phyloP scores from a whole-genome alignment of 2,113 vertebrate species.

The Aspidoscelis tigris region DNA sequence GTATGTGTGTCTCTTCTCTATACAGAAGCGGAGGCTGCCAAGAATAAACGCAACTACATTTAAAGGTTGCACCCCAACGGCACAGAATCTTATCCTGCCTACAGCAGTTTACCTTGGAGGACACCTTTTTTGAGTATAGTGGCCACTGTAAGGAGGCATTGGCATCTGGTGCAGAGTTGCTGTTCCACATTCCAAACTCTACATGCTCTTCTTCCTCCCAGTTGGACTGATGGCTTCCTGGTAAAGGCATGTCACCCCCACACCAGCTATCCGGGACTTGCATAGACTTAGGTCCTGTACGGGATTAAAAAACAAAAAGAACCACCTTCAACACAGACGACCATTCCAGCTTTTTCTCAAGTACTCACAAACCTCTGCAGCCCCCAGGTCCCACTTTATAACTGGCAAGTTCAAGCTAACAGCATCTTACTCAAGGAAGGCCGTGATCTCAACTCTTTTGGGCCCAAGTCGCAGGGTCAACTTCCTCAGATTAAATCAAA shows the following conservation, averaged over 20 bases:
- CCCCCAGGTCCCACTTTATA: not conserved
- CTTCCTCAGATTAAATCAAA: not conserved
- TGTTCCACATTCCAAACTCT: conserved; percentile 98
- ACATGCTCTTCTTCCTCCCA: conserved; percentile 96
- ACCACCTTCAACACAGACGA: not conserved
- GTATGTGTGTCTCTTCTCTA: no score
- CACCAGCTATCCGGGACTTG: conserved; percentile 89
- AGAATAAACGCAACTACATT: not conserved
- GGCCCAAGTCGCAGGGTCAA: not conserved
- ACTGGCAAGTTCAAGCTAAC: not conserved
- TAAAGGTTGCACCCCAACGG: no score
- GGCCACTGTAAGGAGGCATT: conserved; percentile 90
- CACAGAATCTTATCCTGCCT: no score
- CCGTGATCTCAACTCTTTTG: not conserved
- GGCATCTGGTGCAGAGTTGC: conserved; percentile 86
- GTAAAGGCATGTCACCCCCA: conserved; percentile 84
- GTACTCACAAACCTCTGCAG: no score
- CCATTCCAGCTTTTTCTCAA: no score
- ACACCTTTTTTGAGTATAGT: conserved; percentile 89
- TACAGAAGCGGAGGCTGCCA: no score
- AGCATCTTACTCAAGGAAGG: not conserved
- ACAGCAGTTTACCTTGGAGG: conserved; percentile 84
- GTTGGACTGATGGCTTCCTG: conserved; percentile 79
- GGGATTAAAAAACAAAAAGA: not conserved
- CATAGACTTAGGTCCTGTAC: conserved; percentile 91